These are phyloP conservation scores for Lynx canadensis DNA, from an alignment of 2,113 vertebrate genomes.

Conservation along the genomic window DNA sequence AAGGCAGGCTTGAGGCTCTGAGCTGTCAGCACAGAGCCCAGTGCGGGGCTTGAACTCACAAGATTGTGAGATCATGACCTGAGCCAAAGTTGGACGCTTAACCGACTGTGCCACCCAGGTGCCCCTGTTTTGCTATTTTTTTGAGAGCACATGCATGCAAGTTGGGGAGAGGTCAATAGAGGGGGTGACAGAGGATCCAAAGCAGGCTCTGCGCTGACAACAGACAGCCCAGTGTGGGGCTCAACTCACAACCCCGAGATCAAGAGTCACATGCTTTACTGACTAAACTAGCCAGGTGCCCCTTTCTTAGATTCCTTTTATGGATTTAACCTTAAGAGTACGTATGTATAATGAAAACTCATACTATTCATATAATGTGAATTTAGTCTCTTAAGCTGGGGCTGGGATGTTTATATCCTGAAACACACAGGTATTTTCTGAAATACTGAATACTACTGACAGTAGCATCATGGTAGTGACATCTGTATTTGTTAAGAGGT, in stretches of 20 bases:
- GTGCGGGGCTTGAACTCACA: too few relatives aligned
- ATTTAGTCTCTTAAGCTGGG: background rate
- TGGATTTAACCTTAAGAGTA: background rate
- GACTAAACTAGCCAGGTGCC: background rate
- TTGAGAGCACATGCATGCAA: too few relatives aligned
- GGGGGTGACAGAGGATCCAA: background rate
- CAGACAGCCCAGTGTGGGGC: background rate
- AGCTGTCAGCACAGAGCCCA: too few relatives aligned
- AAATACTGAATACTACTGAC: slow-evolving; percentile 36
- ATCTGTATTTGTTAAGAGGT: background rate
- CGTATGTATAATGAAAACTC: background rate
- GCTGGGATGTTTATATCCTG: background rate
- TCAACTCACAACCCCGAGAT: background rate
- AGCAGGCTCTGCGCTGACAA: background rate
- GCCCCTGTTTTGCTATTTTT: too few relatives aligned
- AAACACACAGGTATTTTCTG: background rate
- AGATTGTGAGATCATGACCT: too few relatives aligned
- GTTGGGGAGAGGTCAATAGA: too few relatives aligned
- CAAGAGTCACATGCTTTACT: background rate
- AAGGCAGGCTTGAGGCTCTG: too few relatives aligned
- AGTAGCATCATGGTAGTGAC: background rate
- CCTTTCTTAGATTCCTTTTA: background rate
- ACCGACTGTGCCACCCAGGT: too few relatives aligned
- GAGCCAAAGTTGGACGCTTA: too few relatives aligned
- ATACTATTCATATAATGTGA: background rate